These are phyloP conservation scores for Mesitornis unicolor DNA, from an alignment of 2,113 vertebrate species.

Conservation along the genomic window DNA sequence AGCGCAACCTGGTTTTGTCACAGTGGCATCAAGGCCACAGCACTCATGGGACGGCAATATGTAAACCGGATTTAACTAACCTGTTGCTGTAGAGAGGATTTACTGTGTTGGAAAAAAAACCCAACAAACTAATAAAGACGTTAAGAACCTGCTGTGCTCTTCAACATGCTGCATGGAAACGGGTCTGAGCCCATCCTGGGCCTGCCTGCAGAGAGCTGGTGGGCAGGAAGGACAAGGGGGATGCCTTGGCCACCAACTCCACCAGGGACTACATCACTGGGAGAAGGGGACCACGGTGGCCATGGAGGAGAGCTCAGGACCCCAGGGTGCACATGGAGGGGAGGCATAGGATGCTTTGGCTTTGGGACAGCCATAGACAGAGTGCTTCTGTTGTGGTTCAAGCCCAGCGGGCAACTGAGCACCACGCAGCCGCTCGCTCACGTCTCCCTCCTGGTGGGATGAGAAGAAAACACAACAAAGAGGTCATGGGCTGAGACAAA, in stretches of 20 bases:
- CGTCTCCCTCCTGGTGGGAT: too few species aligned
- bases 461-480: too few species aligned
- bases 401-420: too few species aligned
- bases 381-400: too few species aligned
- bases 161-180: not conserved
- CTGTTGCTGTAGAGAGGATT: slow-evolving; percentile 66
- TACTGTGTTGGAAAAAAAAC: slow-evolving; percentile 67
- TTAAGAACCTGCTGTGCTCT: slow-evolving; percentile 39
- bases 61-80: slow-evolving; percentile 62
- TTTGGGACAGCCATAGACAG: not conserved
- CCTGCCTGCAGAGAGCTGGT: not conserved
- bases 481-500: too few species aligned
- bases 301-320: not conserved
- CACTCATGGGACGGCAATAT: slow-evolving; percentile 45
- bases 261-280: not conserved
- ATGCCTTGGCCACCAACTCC: not conserved
- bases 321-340: not conserved
- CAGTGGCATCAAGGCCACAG: slow-evolving; percentile 16
- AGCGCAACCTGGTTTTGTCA: slow-evolving; percentile 63
- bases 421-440: too few species aligned
- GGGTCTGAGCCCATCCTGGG: not conserved
- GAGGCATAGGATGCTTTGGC: not conserved
- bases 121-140: slow-evolving; percentile 71
- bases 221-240: not conserved
- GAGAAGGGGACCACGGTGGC: not conserved